Evolutionary conservation across 2,113 vertebrate species (phyloP).

Genomic region (Perca fluviatilis): DNA sequence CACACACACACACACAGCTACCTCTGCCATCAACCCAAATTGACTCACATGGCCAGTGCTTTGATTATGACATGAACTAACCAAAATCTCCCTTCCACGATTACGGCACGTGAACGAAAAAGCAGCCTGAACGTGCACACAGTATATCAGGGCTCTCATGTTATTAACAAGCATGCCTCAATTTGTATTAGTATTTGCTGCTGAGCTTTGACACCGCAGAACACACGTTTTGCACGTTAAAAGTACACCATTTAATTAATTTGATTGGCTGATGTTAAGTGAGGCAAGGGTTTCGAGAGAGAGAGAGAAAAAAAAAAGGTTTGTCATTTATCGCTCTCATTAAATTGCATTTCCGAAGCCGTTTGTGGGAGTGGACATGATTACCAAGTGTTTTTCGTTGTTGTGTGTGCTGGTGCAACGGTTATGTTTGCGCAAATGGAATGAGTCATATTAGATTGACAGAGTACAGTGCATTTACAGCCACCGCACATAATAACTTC

Average conservation of each 20-base stretch:
- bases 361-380: constrained; percentile 42
- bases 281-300: constrained; percentile 10
- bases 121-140: not conserved
- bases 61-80: constrained; percentile 19
- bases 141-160: not conserved
- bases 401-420: not conserved
- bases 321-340: constrained; percentile 23
- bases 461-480: constrained; percentile 28
- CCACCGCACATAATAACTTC: constrained; percentile 9
- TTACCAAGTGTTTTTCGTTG: constrained; percentile 2
- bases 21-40: constrained; percentile 34
- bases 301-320: constrained; percentile 10
- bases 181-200: constrained; percentile 31
- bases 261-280: constrained; percentile 15
- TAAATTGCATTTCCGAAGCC: constrained; percentile 29
- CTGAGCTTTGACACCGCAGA: constrained; percentile 17
- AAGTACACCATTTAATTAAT: constrained; percentile 38
- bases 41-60: constrained; percentile 1
- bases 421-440: constrained; percentile 32
- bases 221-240: constrained; percentile 14
- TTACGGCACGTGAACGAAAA: constrained; percentile 5
- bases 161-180: constrained; percentile 1
- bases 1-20: constrained; percentile 18
- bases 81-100: constrained; percentile 16
- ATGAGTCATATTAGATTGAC: constrained; percentile 44